Base-by-base conservation (phyloP, 1,140 invertebrate species). In the Drosophila truncata region DNA sequence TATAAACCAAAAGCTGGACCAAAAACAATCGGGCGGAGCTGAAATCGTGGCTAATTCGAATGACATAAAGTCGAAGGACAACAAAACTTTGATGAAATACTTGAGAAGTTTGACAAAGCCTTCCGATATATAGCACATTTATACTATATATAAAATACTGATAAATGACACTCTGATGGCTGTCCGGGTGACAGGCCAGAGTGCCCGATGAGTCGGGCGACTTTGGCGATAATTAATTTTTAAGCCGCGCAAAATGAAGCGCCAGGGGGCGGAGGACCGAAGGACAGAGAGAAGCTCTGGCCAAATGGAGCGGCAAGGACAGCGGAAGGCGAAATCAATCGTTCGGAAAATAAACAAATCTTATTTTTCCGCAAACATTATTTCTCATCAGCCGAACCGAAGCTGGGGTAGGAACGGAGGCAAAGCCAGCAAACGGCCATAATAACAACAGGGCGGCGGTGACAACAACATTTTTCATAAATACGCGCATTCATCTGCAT, bases 321-420 rank as follows among this genome's bases (percentile, higher is more conserved):
- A 25, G 13, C 59, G 62, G 61, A 50, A 44, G 66, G 47, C 42
- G 61, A 82, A 90, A 90, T 90, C 85, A 90, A 90, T 90, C 85
- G 85, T 85, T 90, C 81, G 85, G 88, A 90, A 90, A 90, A 90
- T 90, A 90, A 90, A 90, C 85, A 90, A 90, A 90, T 90, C 85
- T 90, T 90, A 90, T 90, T 90, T 88, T 90, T 90, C 81, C 85
- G 78, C 85, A 90, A 90, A 90, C 85, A 90, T 90, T 90, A 90
- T 90, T 90, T 88, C 78, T 88, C 84, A 88, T 88, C 85, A 84
- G 77, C 44, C 46, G 54, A 60, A 44, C 39, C 47, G 72, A 35
- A 41, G 67, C 29, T 13, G 14, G 4, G 13, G 18, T 29, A 16
- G 50, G 8, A 33, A 50, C 29, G 33, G 63, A 52, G 69, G 42